Conservation (phyloP, 1,140 invertebrate species). For the Metopolophium dirhodum region DNA sequence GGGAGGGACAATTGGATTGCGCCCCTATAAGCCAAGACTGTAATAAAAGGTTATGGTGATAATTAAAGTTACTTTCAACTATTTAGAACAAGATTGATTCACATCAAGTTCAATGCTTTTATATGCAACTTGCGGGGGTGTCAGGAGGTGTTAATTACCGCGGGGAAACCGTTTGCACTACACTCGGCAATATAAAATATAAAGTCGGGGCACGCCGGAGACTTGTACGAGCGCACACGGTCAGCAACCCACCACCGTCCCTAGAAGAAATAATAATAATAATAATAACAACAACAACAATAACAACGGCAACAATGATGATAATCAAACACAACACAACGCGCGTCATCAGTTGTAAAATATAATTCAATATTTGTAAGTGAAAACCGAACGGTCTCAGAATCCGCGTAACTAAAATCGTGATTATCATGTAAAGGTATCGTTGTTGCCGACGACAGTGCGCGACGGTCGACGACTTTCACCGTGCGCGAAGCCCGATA, state of each 20-base stretch:
- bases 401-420: neutral
- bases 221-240: slow-evolving; percentile 39
- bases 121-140: neutral
- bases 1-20: neutral
- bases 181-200: neutral
- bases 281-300: no score
- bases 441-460: neutral
- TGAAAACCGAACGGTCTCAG: neutral
- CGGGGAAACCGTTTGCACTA: neutral
- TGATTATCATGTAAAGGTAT: neutral
- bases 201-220: neutral
- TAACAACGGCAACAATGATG: neutral
- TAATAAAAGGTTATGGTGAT: no score
- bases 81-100: no score
- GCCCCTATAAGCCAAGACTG: neutral
- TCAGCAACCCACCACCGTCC: neutral
- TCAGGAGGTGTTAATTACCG: neutral
- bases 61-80: neutral
- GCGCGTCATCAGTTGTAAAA: no score
- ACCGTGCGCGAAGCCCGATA: neutral
- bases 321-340: neutral
- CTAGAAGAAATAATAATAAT: no score
- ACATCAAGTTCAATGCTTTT: neutral
- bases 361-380: neutral
- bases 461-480: neutral